Percentiles rank a stretch among this genome's conserved stretches.
These are phyloP conservation scores for Eremophila alpestris DNA, from an alignment of 2,797 vertebrate species.

Conservation along the genomic window DNA sequence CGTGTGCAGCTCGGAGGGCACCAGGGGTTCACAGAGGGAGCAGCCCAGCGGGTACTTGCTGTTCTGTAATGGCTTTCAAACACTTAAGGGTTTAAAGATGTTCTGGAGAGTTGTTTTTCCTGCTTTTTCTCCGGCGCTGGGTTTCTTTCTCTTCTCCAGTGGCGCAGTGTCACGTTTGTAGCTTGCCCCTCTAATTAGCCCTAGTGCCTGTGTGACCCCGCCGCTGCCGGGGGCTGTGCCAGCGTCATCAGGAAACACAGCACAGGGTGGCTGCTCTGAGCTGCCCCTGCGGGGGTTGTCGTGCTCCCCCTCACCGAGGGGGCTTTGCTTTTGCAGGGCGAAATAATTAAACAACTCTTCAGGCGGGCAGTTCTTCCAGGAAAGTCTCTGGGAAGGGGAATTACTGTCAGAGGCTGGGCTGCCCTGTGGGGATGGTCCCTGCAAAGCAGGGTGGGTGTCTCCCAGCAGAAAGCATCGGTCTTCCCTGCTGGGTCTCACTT, in stretches of 20 bases:
- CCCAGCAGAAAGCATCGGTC: background rate
- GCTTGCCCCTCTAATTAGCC: background rate
- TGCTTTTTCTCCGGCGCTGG: background rate
- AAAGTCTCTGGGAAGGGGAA: background rate
- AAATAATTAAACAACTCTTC: background rate
- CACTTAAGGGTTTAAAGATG: background rate
- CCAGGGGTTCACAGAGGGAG: background rate
- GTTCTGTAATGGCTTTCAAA: background rate
- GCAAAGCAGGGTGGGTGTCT: background rate
- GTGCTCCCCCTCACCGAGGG: background rate
- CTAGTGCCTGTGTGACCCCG: background rate
- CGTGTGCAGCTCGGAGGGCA: background rate
- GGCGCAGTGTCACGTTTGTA: background rate
- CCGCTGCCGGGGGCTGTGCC: background rate
- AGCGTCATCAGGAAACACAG: accelerated
- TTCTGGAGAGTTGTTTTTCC: background rate
- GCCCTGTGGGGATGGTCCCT: background rate
- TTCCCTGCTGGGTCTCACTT: background rate
- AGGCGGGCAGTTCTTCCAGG: background rate
- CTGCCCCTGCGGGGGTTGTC: background rate
- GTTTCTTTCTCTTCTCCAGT: background rate
- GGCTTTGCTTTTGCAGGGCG: background rate
- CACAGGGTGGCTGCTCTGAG: background rate
- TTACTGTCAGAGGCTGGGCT: background rate
- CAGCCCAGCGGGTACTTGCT: background rate